phyloP scores from a whole-genome alignment of 2,113 vertebrate genomes.

The Podarcis cretensis region DNA sequence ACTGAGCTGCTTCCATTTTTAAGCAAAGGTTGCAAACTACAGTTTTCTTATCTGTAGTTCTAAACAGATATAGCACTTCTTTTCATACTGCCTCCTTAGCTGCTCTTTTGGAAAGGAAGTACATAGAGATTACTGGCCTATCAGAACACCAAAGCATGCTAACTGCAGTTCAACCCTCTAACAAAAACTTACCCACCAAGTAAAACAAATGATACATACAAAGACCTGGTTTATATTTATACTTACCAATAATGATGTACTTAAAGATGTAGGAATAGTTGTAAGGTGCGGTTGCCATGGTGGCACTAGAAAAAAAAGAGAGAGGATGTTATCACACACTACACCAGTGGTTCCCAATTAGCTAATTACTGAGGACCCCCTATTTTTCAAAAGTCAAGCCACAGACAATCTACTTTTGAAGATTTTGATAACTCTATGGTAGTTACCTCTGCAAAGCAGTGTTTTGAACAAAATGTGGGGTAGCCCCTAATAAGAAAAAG shows the following conservation, averaged over 20 bases:
- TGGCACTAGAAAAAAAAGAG: conserved; percentile 78
- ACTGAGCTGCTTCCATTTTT: not conserved
- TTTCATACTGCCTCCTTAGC: not conserved
- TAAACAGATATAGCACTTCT: not conserved
- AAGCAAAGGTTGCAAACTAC: not conserved
- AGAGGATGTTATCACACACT: not conserved
- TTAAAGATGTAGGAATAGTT: conserved; percentile 99
- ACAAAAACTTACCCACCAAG: rapidly evolving
- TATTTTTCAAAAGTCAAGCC: too few species aligned
- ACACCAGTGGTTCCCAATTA: not conserved
- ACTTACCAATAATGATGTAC: conserved; percentile 99
- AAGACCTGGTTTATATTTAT: not conserved
- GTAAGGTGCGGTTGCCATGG: conserved; percentile 98
- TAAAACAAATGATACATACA: too few species aligned
- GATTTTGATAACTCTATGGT: too few species aligned
- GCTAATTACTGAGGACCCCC: too few species aligned
- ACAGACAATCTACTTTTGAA: too few species aligned
- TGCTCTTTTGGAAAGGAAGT: not conserved
- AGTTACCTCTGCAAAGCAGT: too few species aligned
- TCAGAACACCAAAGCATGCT: not conserved
- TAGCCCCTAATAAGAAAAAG: too few species aligned
- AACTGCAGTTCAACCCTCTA: not conserved
- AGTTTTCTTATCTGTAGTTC: not conserved
- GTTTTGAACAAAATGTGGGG: too few species aligned
- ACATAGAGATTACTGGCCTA: not conserved